Evolutionary conservation across 1,140 invertebrate genomes (phyloP), one percentile per base, ranked within the genome.

Genomic region (Leptinotarsa undecemlineata): DNA sequence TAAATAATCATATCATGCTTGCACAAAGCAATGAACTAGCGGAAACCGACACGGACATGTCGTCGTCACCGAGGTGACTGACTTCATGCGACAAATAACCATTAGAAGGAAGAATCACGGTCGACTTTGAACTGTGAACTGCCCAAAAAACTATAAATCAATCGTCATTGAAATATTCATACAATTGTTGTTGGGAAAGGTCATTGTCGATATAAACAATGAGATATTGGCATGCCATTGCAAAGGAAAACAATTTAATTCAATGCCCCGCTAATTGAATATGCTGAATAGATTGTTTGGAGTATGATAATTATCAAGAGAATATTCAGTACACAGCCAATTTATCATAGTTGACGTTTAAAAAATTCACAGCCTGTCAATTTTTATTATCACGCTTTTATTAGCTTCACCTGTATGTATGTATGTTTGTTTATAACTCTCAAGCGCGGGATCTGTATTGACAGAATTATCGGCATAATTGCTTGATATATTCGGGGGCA

Each of bases 191-290:
- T 57, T 42, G 33, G 33, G 51, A 17, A 57, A 57, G 51, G 51
- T 57, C 51, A 57, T 57, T 57, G 51, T 57, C 51, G n/a, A 57
- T 57, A 57, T 57, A 57, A 57, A 57, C 51, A 57, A 57, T 57
- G 51, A 57, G 15, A 57, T 57, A 57, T 19, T 57, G 51, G 51
- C 15, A 57, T 57, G 51, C 51, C 4, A 19, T n/a, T 4, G 51
- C 51, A n/a, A 57, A 57, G 51, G n/a, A 57, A 57, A 57, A 57
- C 51, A 42, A 42, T 42, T 42, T 11, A 11, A 11, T 42, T 42
- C 33, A 42, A 42, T 42, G 33, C 33, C 8, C 33, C 33, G 51
- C 51, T 57, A 57, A 57, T 57, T 57, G n/a, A n/a, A 57, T 42
- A 42, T 42, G 33, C 8, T 42, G 33, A 42, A 3, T 42, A 42